Percentiles rank a stretch among this genome's conserved stretches.
Evolutionary conservation across 2,888 invertebrate species (phyloP).

Genomic region (Drosophila mettleri): DNA sequence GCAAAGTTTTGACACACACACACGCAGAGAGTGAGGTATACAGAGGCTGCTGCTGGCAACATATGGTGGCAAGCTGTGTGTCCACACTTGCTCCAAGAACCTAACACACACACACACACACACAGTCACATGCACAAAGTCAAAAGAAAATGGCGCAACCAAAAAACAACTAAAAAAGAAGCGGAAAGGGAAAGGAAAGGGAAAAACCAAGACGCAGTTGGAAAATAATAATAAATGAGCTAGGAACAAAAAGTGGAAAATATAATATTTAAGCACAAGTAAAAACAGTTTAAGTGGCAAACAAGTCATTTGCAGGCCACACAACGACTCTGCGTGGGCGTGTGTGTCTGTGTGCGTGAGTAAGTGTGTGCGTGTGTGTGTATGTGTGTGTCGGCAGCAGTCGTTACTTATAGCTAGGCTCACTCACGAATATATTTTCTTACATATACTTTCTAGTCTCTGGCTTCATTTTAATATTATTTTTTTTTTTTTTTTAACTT

Average conservation of each 20-base stretch:
- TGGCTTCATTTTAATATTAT: neutral
- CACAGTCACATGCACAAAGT: constrained; percentile 9
- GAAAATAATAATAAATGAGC: constrained; percentile 15
- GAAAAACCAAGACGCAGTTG: constrained; percentile 23
- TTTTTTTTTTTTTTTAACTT: neutral
- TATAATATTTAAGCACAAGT: constrained; percentile 26
- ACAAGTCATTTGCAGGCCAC: constrained; percentile 68
- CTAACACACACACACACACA: constrained; percentile 26
- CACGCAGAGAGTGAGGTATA: neutral
- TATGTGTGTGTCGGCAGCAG: constrained; percentile 31
- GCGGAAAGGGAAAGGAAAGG: constrained; percentile 20
- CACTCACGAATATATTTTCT: constrained; percentile 22
- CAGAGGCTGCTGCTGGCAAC: constrained; percentile 37
- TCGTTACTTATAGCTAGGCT: constrained; percentile 40
- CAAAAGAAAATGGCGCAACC: constrained; percentile 52
- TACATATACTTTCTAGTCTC: neutral
- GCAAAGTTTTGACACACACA: constrained; percentile 37
- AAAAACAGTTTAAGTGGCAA: constrained; percentile 62
- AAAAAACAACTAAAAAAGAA: constrained; percentile 31
- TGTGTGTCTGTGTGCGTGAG: constrained; percentile 16
- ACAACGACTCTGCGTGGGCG: constrained; percentile 19
- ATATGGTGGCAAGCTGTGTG: constrained; percentile 67
- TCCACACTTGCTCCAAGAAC: constrained; percentile 44
- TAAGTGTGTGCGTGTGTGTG: constrained; percentile 19
- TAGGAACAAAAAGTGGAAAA: constrained; percentile 10